Conservation (phyloP, 2,113 vertebrate species). For the Trogon surrucura region DNA sequence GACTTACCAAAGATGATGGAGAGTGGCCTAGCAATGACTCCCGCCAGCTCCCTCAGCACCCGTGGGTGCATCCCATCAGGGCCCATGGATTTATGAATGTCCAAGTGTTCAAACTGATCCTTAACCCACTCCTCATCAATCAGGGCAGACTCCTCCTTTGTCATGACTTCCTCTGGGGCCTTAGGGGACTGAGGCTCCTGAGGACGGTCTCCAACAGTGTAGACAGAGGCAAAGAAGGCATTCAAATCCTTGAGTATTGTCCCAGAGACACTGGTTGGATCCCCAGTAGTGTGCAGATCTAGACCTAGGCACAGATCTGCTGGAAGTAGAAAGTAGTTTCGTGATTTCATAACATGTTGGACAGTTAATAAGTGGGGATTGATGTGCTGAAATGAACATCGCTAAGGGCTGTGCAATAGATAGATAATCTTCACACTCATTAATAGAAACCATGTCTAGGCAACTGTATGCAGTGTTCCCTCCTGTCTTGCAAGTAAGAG, state of each 20-base stretch:
- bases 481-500: background rate
- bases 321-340: background rate
- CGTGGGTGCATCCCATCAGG: no score
- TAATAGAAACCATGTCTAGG: background rate
- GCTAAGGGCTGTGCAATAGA: background rate
- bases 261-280: background rate
- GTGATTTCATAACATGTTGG: background rate
- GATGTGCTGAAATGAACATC: background rate
- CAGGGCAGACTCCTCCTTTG: no score
- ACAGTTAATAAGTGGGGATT: background rate
- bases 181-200: no score
- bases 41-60: no score
- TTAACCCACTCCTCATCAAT: no score
- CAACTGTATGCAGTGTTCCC: background rate
- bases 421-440: background rate
- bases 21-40: no score
- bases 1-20: no score
- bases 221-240: no score
- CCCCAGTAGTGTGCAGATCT: background rate
- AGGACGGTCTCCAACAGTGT: no score
- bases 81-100: no score
- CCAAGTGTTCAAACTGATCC: no score
- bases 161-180: no score
- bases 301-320: background rate
- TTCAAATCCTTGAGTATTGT: background rate